Evolutionary conservation across 1,140 invertebrate genomes (phyloP).

Genomic region (Saxidomus purpurata): DNA sequence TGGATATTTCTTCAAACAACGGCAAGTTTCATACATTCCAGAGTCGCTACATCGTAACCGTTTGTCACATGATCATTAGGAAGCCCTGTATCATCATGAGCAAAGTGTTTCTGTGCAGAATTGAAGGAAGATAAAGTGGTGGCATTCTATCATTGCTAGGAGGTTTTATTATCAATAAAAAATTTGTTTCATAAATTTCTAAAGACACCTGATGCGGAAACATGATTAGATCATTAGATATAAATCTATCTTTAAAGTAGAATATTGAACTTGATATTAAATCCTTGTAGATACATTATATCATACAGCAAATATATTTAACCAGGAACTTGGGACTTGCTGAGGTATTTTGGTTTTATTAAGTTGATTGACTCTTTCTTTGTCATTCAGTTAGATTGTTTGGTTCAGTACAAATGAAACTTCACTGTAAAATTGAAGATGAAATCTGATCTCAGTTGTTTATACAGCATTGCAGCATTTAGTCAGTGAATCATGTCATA

Average conservation of each 20-base stretch:
- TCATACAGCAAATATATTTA: too few species aligned
- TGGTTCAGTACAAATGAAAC: too few species aligned
- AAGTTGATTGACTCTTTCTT: too few species aligned
- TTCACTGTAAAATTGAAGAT: too few species aligned
- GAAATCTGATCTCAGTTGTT: too few species aligned
- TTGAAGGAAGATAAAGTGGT: background rate
- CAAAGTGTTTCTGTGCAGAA: background rate
- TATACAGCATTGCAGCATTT: too few species aligned
- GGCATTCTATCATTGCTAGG: background rate
- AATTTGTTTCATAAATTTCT: background rate
- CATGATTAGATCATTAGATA: background rate
- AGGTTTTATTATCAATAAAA: background rate
- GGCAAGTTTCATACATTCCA: slow-evolving; percentile 4
- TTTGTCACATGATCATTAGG: background rate
- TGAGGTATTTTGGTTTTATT: too few species aligned
- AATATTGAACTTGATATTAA: background rate
- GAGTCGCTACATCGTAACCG: background rate
- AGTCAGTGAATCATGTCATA: too few species aligned
- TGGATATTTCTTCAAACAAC: background rate
- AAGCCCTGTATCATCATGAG: background rate
- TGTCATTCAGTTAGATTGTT: too few species aligned
- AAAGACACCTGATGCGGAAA: background rate
- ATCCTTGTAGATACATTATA: too few species aligned
- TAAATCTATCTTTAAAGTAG: background rate
- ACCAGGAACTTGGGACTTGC: too few species aligned